Evolutionary conservation across 2,113 vertebrate genomes (phyloP), one percentile per base, ranked within the genome.

Genomic region (Corapipo altera): DNA sequence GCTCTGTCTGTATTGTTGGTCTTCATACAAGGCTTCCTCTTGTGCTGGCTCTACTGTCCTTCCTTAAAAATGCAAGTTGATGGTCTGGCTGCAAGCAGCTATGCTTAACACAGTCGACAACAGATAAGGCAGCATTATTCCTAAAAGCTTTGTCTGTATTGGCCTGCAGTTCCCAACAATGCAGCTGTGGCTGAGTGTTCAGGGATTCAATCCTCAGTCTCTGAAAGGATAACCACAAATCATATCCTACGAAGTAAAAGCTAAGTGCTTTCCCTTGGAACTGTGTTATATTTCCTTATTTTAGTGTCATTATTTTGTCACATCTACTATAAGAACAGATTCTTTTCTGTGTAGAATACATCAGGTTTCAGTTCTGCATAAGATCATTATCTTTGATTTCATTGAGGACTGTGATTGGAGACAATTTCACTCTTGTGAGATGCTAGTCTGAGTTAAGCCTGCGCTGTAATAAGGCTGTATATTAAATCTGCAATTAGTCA

Each of bases 61-160:
- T 62, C 22, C 64, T n/a, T 65, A 39, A 1, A 16, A 59, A 23
- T 15, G 17, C 62, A 73, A 30, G 51, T 35, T 77, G 52, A 51
- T n/a, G 13, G 35, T 35, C n/a, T 80, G 76, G 20, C 81, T 95
- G 54, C 74, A 85, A 24, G 66, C 74, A 85, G 73, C 52, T 79
- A 1, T 1, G 6, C 57, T 74, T 55, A 37, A 55, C 35, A 30
- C 18, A 69, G 20, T 19, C 0, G 0, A 58, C n/a, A 79, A 59
- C 55, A 77, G 26, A 43, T 58, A 39, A 74, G 49, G 57, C 59
- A 74, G 23, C 2, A 1, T 64, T 89, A 39, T 87, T 92, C 55
- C 22, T 66, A 67, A 85, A 74, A 88, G 24, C 51, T 76, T 18
- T 51, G 33, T 88, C 33, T 77, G 67, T 32, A 7, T 20, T 88